phyloP scores from a whole-genome alignment of 1,140 invertebrate genomes.

The Philaenus spumarius region DNA sequence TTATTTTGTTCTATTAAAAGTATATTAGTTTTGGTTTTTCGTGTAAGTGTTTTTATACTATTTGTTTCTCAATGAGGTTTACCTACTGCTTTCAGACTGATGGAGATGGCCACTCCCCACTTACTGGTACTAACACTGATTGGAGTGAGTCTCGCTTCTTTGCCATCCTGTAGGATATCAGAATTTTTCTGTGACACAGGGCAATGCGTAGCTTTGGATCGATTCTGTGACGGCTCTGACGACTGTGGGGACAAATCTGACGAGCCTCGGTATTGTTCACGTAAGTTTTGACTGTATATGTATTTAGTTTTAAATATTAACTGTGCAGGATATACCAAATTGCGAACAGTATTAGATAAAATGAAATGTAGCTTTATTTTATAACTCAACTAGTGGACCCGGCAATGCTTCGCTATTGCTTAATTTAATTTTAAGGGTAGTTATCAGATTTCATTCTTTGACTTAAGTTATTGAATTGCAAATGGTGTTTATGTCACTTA shows the following conservation, averaged over 20 bases:
- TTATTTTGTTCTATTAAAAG: too few species aligned
- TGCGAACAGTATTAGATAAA: neutral
- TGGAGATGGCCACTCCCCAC: too few species aligned
- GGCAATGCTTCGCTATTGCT: too few species aligned
- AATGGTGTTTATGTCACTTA: too few species aligned
- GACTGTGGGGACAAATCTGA: conserved; percentile 74
- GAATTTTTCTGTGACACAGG: conserved; percentile 59
- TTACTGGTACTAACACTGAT: conserved; percentile 2
- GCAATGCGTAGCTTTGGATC: conserved; percentile 64
- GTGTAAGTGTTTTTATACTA: too few species aligned
- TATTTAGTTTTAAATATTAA: too few species aligned
- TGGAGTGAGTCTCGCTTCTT: neutral
- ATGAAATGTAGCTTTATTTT: neutral
- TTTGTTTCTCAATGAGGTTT: too few species aligned
- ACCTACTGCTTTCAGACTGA: too few species aligned
- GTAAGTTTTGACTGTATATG: conserved; percentile 65
- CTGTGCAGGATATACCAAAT: too few species aligned
- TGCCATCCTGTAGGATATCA: conserved; percentile 45
- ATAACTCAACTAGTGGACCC: neutral
- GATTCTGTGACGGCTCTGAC: conserved; percentile 69
- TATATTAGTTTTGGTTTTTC: too few species aligned
- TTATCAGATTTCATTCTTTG: neutral
- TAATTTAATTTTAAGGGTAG: too few species aligned
- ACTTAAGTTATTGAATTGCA: too few species aligned
- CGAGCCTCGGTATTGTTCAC: conserved; percentile 66